A percentile compares a stretch with the other conserved stretches of the same genome.
phyloP scores from a whole-genome alignment of 2,888 invertebrate species.

The Drosophila longiperda region DNA sequence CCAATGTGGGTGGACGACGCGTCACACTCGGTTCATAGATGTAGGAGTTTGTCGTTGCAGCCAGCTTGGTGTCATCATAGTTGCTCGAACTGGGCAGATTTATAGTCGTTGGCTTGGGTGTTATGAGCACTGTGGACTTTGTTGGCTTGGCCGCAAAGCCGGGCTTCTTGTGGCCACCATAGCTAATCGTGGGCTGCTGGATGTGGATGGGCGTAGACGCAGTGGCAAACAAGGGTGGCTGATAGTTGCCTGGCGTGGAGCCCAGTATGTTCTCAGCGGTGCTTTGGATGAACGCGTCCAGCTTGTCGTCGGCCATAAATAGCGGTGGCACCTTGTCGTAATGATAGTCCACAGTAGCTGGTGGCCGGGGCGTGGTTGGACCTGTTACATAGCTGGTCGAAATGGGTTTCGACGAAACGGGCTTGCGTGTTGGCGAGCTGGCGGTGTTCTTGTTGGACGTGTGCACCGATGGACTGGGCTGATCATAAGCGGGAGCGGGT shows the following conservation, averaged over 20 bases:
- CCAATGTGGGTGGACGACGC: constrained; percentile 71
- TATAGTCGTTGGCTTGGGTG: constrained; percentile 88
- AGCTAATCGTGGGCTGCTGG: constrained; percentile 59
- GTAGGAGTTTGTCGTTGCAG: constrained; percentile 84
- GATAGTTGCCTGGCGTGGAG: constrained; percentile 64
- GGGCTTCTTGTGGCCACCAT: constrained; percentile 74
- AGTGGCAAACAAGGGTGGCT: constrained; percentile 71
- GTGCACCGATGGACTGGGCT: constrained; percentile 43
- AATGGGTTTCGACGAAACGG: constrained; percentile 80
- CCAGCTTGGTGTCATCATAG: constrained; percentile 52
- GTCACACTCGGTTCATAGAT: constrained; percentile 81
- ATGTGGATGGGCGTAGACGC: constrained; percentile 83
- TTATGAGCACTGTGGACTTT: constrained; percentile 86
- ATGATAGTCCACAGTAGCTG: constrained; percentile 80
- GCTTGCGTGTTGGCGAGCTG: constrained; percentile 68
- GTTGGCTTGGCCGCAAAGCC: constrained; percentile 87
- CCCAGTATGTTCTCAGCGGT: constrained; percentile 75
- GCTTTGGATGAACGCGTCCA: constrained; percentile 80
- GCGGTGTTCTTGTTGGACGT: constrained; percentile 56
- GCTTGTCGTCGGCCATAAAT: constrained; percentile 80
- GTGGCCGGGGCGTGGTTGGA: constrained; percentile 86
- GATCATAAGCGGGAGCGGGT: constrained; percentile 22
- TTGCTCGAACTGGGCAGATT: constrained; percentile 74
- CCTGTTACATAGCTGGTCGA: constrained; percentile 86
- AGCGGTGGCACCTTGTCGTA: constrained; percentile 75